A percentile compares a stretch with the other conserved stretches of the same genome.
phyloP scores from a whole-genome alignment of 2,888 invertebrate genomes.

The Sturmia bella region DNA sequence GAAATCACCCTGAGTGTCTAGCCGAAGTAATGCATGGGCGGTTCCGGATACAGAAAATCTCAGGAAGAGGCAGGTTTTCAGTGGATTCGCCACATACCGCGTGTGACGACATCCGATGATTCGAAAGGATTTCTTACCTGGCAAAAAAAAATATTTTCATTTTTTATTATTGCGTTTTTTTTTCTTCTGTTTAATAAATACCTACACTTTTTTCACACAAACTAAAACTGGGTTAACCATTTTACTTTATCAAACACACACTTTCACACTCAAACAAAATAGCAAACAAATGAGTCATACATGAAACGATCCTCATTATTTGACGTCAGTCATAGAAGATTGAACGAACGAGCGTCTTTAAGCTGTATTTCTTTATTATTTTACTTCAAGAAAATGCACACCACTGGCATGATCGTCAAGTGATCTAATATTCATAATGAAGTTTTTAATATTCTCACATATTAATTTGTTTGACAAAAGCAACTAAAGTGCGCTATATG shows the following conservation, averaged over 20 bases:
- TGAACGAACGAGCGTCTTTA: slow-evolving; percentile 52
- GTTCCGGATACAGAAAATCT: too few relatives aligned
- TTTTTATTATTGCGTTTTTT: too few relatives aligned
- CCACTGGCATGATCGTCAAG: neutral
- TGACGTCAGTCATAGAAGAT: slow-evolving; percentile 56
- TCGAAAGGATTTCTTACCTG: too few relatives aligned
- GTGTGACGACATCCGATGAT: too few relatives aligned
- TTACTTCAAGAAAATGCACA: too few relatives aligned
- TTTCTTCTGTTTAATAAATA: too few relatives aligned
- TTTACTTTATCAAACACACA: neutral
- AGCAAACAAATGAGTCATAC: slow-evolving; percentile 53
- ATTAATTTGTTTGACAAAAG: slow-evolving; percentile 27
- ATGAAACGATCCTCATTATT: slow-evolving; percentile 43
- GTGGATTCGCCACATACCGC: too few relatives aligned
- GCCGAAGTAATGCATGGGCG: too few relatives aligned
- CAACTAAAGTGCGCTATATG: slow-evolving; percentile 3
- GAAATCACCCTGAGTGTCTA: too few relatives aligned
- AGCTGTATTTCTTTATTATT: neutral
- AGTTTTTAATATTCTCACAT: neutral
- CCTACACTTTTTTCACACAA: neutral
- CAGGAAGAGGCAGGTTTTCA: too few relatives aligned
- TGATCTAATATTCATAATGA: neutral
- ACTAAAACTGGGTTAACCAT: slow-evolving; percentile 53
- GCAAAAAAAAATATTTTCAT: too few relatives aligned
- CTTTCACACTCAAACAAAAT: slow-evolving; percentile 28